Percentiles rank a stretch among this genome's conserved stretches.
These are phyloP conservation scores for Scomber scombrus DNA, from an alignment of 2,113 vertebrate species.

Conservation along the genomic window DNA sequence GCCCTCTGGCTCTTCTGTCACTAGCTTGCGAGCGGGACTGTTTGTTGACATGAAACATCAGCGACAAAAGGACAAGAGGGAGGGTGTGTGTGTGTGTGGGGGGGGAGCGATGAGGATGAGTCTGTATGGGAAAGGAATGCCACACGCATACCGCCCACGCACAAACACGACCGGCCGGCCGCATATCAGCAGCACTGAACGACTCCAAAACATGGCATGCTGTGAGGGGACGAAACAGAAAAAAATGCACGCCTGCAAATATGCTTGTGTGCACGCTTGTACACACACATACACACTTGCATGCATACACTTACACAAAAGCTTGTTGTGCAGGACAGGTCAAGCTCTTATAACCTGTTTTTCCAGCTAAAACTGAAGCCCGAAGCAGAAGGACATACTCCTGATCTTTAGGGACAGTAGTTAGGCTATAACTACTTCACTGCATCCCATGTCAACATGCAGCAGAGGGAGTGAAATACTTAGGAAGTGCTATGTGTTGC, in stretches of 20 bases:
- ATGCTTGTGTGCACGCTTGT: neutral
- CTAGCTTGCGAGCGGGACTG: conserved; percentile 10
- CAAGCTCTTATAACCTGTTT: conserved; percentile 46
- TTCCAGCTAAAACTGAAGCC: conserved; percentile 23
- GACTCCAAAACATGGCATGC: conserved; percentile 36
- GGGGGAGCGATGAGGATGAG: conserved; percentile 28
- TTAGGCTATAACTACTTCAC: no score
- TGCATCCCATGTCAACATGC: no score
- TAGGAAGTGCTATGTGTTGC: neutral
- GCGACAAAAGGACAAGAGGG: conserved; percentile 42
- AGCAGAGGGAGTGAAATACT: neutral
- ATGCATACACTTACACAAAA: neutral
- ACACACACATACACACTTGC: neutral
- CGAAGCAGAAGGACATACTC: neutral
- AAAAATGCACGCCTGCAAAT: conserved; percentile 16
- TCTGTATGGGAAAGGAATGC: conserved; percentile 74
- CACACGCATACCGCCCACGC: conserved; percentile 48
- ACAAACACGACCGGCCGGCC: conserved; percentile 31
- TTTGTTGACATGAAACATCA: conserved; percentile 72
- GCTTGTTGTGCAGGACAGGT: conserved; percentile 28
- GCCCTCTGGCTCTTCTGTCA: conserved; percentile 41
- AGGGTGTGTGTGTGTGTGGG: neutral
- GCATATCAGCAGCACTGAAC: neutral
- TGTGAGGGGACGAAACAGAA: conserved; percentile 21
- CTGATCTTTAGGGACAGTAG: neutral